Base-by-base conservation (phyloP, 2,113 vertebrate species). In the Choloepus hoffmanni region DNA sequence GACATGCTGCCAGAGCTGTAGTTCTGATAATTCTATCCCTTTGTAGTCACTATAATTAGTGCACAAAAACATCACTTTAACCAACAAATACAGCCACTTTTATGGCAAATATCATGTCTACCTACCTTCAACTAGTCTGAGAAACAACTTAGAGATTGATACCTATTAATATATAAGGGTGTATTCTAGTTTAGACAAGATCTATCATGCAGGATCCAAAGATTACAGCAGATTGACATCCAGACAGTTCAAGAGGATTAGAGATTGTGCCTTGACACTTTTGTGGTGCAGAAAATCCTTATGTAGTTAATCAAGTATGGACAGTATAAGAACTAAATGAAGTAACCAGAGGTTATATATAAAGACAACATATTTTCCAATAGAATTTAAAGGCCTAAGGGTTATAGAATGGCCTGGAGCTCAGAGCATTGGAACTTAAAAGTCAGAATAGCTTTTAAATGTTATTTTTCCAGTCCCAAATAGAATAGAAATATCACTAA, bases 341-440 rank as follows among this genome's bases (percentile, higher is more conserved):
- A 88, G 18, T 76, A 77, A 81, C 30, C 8, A 74, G n/a, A 85
- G 62, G 28, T 0, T 65, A 18, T 40, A 83, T n/a, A 48, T 68
- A 77, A 58, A 53, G 36, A n/a, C 9, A 92, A 11, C 4, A 68
- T 40, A 18, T 70, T 79, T 93, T 63, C 16, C 43, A 26, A 45
- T 28, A 85, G 19, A 93, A 50, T 40, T 73, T 53, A 94, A 86
- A 84, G 83, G 0, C 36, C 36, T 93, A 53, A 78, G 40, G 68
- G n/a, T 53, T 81, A 72, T 6, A 55, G 48, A 93, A 86, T 76
- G 43, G 7, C n/a, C 24, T 85, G 45, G 68, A 81, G 48, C n/a
- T 74, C 73, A 91, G 68, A 87, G 73, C 18, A 94, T 67, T 90
- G 85, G n/a, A 40, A 85, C 79, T 74, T 45, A 92, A 93, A 65